Base-by-base conservation (phyloP, 2,113 vertebrate species). In the Pseudorhombus dupliciocellatus region DNA sequence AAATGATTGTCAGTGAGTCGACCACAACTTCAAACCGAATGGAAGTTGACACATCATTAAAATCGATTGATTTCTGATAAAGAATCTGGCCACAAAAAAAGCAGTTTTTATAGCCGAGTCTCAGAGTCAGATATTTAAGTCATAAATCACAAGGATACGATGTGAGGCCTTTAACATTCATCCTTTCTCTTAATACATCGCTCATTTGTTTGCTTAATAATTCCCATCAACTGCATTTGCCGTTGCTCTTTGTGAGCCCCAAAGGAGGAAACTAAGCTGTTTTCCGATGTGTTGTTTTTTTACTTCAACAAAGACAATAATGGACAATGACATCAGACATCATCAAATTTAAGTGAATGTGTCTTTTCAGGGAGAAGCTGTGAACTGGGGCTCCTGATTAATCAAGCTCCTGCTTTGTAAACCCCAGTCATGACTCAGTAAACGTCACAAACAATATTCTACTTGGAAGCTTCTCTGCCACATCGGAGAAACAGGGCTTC, bases 401-500 rank as follows among this genome's bases (percentile, higher is more conserved):
- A 63, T 66, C 34, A 40, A 26, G 21, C 40, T 14, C 24, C 21
- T 68, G 18, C 16, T 65, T 58, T 50, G n/a, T 54, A 31, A 73
- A 67, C 22, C 22, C 10, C 14, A 4, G 48, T 16, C 11, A 28
- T 55, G 24, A 61, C 9, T 79, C 15, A 58, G 34, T 6, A 72
- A 51, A 63, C 64, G 30, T 58, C 34, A 63, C 44, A 25, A 46
- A 31, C 16, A 28, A 66, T 60, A 70, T 70, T 81, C 64, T 44
- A 69, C 15, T 31, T 48, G 59, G 5, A 37, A 74, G 30, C 69
- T 52, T 69, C 56, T 69, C 25, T 59, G 57, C 69, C 74, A 77
- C 24, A 48, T 30, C 9, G 54, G 46, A 52, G 57, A 76, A 66
- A 59, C 31, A 44, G 75, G 56, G 70, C 66, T 82, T 70, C 50